These are phyloP conservation scores for Athetis lepigone DNA, from an alignment of 2,888 invertebrate species.

Conservation along the genomic window DNA sequence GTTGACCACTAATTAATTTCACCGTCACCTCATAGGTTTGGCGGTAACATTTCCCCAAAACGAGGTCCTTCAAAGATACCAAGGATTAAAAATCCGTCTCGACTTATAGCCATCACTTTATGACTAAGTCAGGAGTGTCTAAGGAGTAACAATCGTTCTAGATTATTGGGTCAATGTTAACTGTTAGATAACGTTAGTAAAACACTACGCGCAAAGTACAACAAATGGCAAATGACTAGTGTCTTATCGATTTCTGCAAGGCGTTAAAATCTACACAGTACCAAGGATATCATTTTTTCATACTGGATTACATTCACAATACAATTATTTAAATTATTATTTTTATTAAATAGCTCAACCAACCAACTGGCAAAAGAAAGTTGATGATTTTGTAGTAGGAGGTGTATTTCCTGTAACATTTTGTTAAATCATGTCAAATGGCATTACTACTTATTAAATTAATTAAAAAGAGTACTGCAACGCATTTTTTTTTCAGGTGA, in stretches of 20 bases:
- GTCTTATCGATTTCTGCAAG: constrained; percentile 9
- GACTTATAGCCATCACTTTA: neutral
- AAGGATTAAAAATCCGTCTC: no score
- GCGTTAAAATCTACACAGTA: neutral
- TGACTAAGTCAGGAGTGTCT: constrained; percentile 42
- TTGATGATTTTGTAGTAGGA: neutral
- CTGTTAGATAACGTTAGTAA: constrained; percentile 34
- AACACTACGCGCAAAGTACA: constrained; percentile 16
- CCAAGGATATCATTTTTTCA: neutral
- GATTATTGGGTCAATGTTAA: constrained; percentile 35
- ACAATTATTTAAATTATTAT: no score
- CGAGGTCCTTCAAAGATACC: no score
- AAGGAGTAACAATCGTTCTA: constrained; percentile 14
- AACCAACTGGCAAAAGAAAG: neutral
- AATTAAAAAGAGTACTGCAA: neutral
- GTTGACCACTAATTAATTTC: no score
- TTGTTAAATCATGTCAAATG: no score
- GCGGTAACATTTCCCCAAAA: no score
- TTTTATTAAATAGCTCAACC: no score
- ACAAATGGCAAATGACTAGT: constrained; percentile 7
- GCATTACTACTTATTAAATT: no score
- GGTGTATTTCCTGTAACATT: neutral
- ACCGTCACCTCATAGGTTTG: no score
- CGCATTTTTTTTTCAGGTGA: constrained; percentile 77
- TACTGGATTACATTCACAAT: neutral